phyloP scores from a whole-genome alignment of 2,888 invertebrate genomes.

The Pollenia angustigena region DNA sequence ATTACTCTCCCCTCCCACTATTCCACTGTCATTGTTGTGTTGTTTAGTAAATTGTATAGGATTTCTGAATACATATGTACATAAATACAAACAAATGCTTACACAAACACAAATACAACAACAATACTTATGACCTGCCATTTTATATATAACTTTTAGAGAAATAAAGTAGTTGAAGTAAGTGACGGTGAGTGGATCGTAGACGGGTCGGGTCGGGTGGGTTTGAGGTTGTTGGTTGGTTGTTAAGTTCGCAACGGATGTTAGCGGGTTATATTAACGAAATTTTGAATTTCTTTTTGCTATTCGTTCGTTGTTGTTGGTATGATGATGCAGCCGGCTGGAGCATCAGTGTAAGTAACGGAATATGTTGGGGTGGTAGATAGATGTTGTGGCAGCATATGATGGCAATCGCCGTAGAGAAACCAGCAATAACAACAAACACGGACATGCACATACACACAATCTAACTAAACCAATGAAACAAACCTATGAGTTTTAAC shows the following conservation, averaged over 20 bases:
- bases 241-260: slow-evolving; percentile 51
- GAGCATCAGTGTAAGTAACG: slow-evolving; percentile 9
- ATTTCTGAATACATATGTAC: slow-evolving; percentile 29
- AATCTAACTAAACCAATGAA: slow-evolving; percentile 64
- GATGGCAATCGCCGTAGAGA: slow-evolving; percentile 63
- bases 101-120: slow-evolving; percentile 4
- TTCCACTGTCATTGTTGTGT: slow-evolving; percentile 6
- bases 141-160: slow-evolving; percentile 60
- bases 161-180: slow-evolving; percentile 23
- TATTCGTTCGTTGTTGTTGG: slow-evolving; percentile 23
- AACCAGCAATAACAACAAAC: slow-evolving; percentile 51
- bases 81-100: slow-evolving; percentile 6
- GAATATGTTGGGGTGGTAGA: neutral
- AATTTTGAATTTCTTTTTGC: slow-evolving; percentile 49
- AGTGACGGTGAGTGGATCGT: neutral
- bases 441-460: slow-evolving; percentile 21
- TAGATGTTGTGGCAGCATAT: slow-evolving; percentile 51
- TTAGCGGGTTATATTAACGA: slow-evolving; percentile 69
- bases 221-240: neutral
- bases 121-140: slow-evolving; percentile 52
- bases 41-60: slow-evolving; percentile 10
- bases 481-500: slow-evolving; percentile 66
- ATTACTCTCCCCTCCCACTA: neutral
- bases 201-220: slow-evolving; percentile 1
- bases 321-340: slow-evolving; percentile 40